A percentile compares a stretch with the other conserved stretches of the same genome.
phyloP scores from a whole-genome alignment of 2,888 invertebrate species.

The Unio delphinus region DNA sequence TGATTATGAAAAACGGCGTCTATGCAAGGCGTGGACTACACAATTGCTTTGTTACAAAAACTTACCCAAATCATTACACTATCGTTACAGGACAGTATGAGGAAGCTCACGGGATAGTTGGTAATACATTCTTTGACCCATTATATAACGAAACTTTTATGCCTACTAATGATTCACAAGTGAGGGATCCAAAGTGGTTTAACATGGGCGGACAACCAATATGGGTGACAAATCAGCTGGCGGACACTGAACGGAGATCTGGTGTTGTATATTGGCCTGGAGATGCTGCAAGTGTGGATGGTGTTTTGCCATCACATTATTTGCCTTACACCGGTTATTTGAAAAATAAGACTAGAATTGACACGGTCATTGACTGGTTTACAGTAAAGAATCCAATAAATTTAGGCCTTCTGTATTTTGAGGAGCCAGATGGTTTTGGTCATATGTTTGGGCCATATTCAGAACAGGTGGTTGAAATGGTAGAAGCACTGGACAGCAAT shows the following conservation, averaged over 20 bases:
- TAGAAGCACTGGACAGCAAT: constrained; percentile 72
- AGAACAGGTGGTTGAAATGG: constrained; percentile 71
- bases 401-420: constrained; percentile 80
- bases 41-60: constrained; percentile 76
- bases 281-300: constrained; percentile 64
- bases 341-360: constrained; percentile 49
- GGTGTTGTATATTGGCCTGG: constrained; percentile 76
- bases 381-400: constrained; percentile 76
- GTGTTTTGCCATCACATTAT: constrained; percentile 43
- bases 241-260: constrained; percentile 74
- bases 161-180: constrained; percentile 21
- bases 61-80: constrained; percentile 83
- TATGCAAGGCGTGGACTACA: constrained; percentile 74
- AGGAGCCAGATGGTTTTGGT: constrained; percentile 79
- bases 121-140: constrained; percentile 77
- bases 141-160: constrained; percentile 52
- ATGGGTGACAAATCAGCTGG: constrained; percentile 75
- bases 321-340: constrained; percentile 49
- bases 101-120: constrained; percentile 81
- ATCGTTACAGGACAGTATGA: constrained; percentile 78
- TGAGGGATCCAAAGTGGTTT: constrained; percentile 73
- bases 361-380: constrained; percentile 65
- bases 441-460: constrained; percentile 76
- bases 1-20: constrained; percentile 76
- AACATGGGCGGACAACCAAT: constrained; percentile 70